Conservation (phyloP, 2,797 vertebrate species). For the Crypturellus tataupa region DNA sequence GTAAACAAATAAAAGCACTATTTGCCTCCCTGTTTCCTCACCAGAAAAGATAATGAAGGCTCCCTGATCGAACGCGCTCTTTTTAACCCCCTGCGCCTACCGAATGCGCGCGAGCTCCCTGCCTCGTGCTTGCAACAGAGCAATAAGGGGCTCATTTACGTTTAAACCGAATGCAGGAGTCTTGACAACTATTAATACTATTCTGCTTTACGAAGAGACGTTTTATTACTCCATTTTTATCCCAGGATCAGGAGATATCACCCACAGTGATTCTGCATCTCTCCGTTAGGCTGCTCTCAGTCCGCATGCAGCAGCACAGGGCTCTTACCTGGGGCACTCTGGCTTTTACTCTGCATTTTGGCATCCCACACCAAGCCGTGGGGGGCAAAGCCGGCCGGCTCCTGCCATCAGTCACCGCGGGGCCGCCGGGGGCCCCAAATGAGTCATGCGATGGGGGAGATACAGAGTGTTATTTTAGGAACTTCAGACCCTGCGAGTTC, state of each 20-base stretch:
- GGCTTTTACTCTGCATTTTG: background rate
- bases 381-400: background rate
- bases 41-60: background rate
- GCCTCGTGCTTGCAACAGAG: background rate
- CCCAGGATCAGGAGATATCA: background rate
- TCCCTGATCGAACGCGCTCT: background rate
- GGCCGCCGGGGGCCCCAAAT: background rate
- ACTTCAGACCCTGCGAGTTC: background rate
- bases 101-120: background rate
- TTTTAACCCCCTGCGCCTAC: background rate
- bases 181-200: constrained; percentile 58
- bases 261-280: background rate
- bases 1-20: background rate
- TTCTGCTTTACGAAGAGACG: constrained; percentile 35
- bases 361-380: background rate
- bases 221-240: constrained; percentile 14
- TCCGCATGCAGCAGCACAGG: background rate
- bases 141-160: constrained; percentile 37
- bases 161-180: constrained; percentile 33
- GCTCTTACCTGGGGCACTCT: background rate
- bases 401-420: background rate
- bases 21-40: background rate
- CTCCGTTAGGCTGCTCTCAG: constrained; percentile 7
- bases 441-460: constrained; percentile 10
- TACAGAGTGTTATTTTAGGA: constrained; percentile 57